phyloP scores from a whole-genome alignment of 2,113 vertebrate genomes.

The Myocastor coypus region DNA sequence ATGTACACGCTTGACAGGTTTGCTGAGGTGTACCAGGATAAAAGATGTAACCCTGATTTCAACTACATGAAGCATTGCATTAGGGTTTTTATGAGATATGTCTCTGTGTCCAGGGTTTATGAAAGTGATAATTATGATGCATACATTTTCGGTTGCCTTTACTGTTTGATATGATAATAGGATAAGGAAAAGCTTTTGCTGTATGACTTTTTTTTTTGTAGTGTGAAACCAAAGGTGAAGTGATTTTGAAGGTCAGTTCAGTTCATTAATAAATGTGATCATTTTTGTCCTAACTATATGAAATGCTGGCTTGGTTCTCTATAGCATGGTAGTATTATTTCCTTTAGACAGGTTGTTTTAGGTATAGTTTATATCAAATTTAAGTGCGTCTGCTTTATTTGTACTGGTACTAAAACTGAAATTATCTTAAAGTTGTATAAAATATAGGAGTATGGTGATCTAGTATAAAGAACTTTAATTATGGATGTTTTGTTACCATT shows the following conservation, averaged over 20 bases:
- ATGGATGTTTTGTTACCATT: slow-evolving; percentile 35
- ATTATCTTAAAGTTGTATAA: slow-evolving; percentile 60
- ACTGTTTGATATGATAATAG: slow-evolving; percentile 67
- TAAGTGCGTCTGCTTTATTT: slow-evolving; percentile 56
- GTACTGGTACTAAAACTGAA: background rate
- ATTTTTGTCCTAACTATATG: slow-evolving; percentile 62
- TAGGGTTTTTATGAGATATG: slow-evolving; percentile 79
- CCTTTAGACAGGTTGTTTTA: slow-evolving; percentile 62
- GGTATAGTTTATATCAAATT: slow-evolving; percentile 44
- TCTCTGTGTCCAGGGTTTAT: slow-evolving; percentile 74
- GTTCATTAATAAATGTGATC: slow-evolving; percentile 72
- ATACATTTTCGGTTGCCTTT: slow-evolving; percentile 71
- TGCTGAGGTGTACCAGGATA: slow-evolving; percentile 74
- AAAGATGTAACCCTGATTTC: slow-evolving; percentile 81
- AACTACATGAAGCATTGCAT: slow-evolving; percentile 78
- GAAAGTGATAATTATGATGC: slow-evolving; percentile 75
- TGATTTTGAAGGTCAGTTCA: slow-evolving; percentile 79
- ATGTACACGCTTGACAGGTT: slow-evolving; percentile 58
- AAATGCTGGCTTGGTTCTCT: slow-evolving; percentile 52
- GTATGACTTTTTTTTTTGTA: slow-evolving; percentile 77
- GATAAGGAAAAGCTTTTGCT: background rate
- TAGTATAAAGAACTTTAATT: slow-evolving; percentile 59
- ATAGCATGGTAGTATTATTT: slow-evolving; percentile 33
- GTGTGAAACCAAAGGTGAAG: slow-evolving; percentile 77
- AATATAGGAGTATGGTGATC: background rate